These are phyloP conservation scores for Brachirus orientalis DNA, from an alignment of 2,113 vertebrate species.

Conservation along the genomic window DNA sequence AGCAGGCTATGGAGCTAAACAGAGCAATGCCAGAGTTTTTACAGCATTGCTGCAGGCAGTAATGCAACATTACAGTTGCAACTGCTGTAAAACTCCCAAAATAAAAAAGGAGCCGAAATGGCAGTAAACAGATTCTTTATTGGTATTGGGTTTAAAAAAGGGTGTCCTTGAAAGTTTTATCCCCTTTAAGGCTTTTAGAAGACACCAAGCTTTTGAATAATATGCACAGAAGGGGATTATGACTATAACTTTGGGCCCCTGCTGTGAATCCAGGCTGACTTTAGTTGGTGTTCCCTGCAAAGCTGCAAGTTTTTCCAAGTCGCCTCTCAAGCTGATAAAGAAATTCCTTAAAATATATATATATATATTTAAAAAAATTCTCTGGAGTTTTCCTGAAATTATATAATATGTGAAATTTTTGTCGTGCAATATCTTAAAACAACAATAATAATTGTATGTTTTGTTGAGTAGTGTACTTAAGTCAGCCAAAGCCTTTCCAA, in stretches of 20 bases:
- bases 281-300: neutral
- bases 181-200: neutral
- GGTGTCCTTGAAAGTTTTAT: too few species aligned
- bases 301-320: neutral
- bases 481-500: too few species aligned
- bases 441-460: too few species aligned
- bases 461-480: too few species aligned
- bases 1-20: neutral
- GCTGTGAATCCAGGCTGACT: neutral
- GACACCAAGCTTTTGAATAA: neutral
- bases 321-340: too few species aligned
- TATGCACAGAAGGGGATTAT: neutral
- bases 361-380: too few species aligned
- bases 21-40: neutral
- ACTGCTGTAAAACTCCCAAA: neutral
- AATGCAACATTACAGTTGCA: neutral
- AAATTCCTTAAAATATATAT: too few species aligned
- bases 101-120: neutral
- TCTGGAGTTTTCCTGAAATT: too few species aligned
- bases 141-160: neutral
- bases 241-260: neutral
- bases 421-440: too few species aligned
- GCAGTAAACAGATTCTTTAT: neutral
- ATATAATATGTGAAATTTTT: too few species aligned
- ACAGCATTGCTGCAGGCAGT: neutral